Conservation (phyloP, 2,797 vertebrate genomes). For the Sebastes cheni region DNA sequence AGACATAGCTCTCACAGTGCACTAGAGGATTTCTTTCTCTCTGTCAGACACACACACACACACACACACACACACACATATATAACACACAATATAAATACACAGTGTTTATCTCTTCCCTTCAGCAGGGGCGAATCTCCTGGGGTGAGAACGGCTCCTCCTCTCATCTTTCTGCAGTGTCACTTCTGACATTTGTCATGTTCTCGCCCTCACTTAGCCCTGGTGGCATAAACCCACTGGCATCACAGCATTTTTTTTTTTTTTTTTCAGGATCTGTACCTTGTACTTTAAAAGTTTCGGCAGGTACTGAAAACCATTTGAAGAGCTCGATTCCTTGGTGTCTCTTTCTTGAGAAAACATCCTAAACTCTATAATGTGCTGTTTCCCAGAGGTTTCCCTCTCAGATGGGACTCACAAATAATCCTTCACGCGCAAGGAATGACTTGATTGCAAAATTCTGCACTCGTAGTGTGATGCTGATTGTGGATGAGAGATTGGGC, state of each 20-base stretch:
- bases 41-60: constrained; percentile 9
- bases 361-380: background rate
- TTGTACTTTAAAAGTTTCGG: constrained; percentile 17
- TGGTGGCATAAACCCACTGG: constrained; percentile 20
- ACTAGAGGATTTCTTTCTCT: constrained; percentile 60
- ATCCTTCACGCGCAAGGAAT: background rate
- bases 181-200: constrained; percentile 70
- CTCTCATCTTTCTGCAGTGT: constrained; percentile 68
- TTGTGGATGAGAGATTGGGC: background rate
- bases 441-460: background rate
- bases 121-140: constrained; percentile 62
- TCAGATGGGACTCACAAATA: background rate
- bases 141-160: constrained; percentile 58
- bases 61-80: constrained; percentile 18
- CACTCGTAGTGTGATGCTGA: background rate
- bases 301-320: constrained; percentile 8
- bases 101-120: constrained; percentile 70
- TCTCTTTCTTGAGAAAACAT: background rate
- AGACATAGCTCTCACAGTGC: constrained; percentile 63
- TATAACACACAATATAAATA: constrained; percentile 51
- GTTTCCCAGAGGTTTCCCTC: background rate
- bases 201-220: constrained; percentile 55
- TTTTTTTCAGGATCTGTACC: background rate
- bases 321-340: constrained; percentile 5
- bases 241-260: background rate